Base-by-base conservation (phyloP, 2,888 invertebrate genomes). In the Parascotia fuliginaria region DNA sequence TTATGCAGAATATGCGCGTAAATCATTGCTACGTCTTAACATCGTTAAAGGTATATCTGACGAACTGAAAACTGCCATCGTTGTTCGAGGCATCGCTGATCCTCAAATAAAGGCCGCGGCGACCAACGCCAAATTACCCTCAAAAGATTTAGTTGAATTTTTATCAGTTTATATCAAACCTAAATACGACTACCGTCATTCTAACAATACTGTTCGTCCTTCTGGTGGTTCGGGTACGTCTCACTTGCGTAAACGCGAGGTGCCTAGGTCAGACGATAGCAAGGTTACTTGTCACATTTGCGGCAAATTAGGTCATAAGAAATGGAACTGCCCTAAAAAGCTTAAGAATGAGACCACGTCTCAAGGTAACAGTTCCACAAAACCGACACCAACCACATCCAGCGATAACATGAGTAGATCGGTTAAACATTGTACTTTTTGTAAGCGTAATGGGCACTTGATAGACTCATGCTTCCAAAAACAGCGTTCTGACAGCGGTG, bases 1-100 rank as follows among this genome's bases (percentile, higher is more conserved):
- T 0, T 42, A 42, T 12, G 42, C 27, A 0, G 42, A 42, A 27
- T 42, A 42, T 11, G 42, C 33, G 0, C 27, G 38, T 11, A 38
- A 27, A 12, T 38, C 27, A 0, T 9, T 38, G 4, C 24, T 38
- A 24, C 38, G 38, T 9, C 27, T 38, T 40, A n/a, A 15, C 28
- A 29, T 9, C 11, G 16, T 40, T 27, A 27, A 27, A 27, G 27
- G 27, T 27, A 9, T 27, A 27, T 27, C 27, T 27, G 27, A 27
- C 6, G 27, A 27, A 27, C 6, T 27, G 27, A 27, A 27, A 27
- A 27, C 27, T 27, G 27, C 1, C 6, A 27, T 27, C 27, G 27
- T 27, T 27, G 27, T 27, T 27, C 0, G 27, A 27, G 27, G 27
- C 27, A 27, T 27, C 27, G 9, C 9, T 27, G 2, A 27, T 27